These are phyloP conservation scores for Puntigrus tetrazona DNA, from an alignment of 2,113 vertebrate genomes.

Conservation along the genomic window DNA sequence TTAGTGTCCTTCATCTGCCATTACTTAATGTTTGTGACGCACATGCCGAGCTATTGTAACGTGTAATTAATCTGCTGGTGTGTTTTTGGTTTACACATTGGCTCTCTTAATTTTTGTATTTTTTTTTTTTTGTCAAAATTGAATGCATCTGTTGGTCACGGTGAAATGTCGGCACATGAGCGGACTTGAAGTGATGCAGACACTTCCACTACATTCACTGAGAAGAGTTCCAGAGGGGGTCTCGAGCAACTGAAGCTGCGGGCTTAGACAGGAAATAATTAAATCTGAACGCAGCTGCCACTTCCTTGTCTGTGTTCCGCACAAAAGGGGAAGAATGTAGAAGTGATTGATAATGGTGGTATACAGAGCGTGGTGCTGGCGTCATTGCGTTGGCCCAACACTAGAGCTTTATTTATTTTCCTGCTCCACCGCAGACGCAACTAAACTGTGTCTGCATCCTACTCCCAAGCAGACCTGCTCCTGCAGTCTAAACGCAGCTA, in stretches of 20 bases:
- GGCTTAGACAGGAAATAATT: conserved; percentile 75
- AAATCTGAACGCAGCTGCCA: conserved; percentile 64
- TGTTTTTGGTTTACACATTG: conserved; percentile 69
- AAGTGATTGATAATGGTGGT: conserved; percentile 68
- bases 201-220: conserved; percentile 37
- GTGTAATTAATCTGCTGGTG: conserved; percentile 64
- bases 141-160: conserved; percentile 67
- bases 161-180: conserved; percentile 53
- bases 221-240: not conserved
- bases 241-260: conserved; percentile 58
- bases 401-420: conserved; percentile 73
- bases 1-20: conserved; percentile 68
- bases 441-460: conserved; percentile 66
- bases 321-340: conserved; percentile 65
- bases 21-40: conserved; percentile 75
- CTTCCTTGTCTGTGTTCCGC: conserved; percentile 62
- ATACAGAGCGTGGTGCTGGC: conserved; percentile 61
- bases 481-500: conserved; percentile 52
- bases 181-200: conserved; percentile 44
- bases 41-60: conserved; percentile 67
- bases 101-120: conserved; percentile 50
- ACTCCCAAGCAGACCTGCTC: conserved; percentile 53
- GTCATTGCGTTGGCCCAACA: conserved; percentile 63
- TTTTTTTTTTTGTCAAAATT: conserved; percentile 68
- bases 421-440: conserved; percentile 62